Evolutionary conservation across 2,888 invertebrate species (phyloP).

Genomic region (Nemotelus nigrinus): DNA sequence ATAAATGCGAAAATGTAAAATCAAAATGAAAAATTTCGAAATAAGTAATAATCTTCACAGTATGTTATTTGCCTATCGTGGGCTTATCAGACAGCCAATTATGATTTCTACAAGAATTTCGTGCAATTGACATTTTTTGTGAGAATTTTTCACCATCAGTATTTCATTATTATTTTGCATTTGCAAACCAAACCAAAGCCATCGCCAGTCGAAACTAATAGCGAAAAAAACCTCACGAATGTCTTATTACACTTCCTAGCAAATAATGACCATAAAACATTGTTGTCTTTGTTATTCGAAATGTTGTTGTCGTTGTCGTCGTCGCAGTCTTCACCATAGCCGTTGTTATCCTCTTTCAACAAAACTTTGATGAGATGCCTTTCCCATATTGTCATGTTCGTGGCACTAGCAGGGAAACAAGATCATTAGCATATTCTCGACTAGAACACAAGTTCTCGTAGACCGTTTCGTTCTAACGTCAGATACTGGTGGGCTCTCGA

Average conservation of each 20-base stretch:
- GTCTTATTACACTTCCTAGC: constrained; percentile 33
- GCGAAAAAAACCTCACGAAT: constrained; percentile 39
- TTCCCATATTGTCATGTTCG: constrained; percentile 42
- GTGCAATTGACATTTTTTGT: too few species aligned
- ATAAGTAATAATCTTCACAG: too few species aligned
- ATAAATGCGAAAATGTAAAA: too few species aligned
- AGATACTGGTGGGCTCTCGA: background rate
- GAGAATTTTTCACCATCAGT: too few species aligned
- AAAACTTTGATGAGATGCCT: background rate
- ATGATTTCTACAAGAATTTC: too few species aligned
- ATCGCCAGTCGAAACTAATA: background rate
- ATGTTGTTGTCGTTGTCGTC: constrained; percentile 7
- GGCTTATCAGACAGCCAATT: too few species aligned
- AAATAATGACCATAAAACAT: constrained; percentile 44
- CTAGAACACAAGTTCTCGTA: background rate
- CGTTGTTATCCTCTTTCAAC: too few species aligned
- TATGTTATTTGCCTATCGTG: too few species aligned
- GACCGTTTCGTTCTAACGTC: background rate
- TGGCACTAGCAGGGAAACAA: constrained; percentile 38
- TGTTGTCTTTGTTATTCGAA: constrained; percentile 26
- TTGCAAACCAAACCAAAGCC: background rate
- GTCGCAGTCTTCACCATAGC: background rate
- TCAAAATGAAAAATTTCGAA: too few species aligned
- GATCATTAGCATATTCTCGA: constrained; percentile 43
- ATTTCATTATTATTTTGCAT: too few species aligned